A percentile compares a stretch with the other conserved stretches of the same genome.
These are phyloP conservation scores for Dasypus novemcinctus DNA, from an alignment of 2,113 vertebrate genomes.

Conservation along the genomic window DNA sequence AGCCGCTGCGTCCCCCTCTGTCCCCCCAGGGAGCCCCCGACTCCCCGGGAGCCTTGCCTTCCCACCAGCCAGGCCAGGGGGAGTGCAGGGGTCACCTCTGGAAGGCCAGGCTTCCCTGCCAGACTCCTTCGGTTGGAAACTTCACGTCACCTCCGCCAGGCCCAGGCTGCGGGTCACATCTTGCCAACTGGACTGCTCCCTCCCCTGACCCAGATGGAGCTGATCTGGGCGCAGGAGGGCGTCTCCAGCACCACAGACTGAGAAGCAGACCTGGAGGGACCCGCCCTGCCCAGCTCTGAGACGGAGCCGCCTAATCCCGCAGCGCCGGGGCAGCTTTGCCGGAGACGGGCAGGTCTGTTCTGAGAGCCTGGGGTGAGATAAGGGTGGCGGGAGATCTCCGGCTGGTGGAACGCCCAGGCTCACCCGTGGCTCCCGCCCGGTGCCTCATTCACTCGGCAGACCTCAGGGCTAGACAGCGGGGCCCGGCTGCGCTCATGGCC, in stretches of 20 bases:
- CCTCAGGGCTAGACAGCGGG: too few relatives aligned
- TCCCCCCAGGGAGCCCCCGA: not conserved
- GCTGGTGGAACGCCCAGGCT: not conserved
- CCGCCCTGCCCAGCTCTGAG: not conserved
- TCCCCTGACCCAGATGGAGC: not conserved
- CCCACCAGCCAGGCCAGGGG: not conserved
- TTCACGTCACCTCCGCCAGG: not conserved
- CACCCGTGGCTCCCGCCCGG: too few relatives aligned
- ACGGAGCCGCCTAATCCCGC: not conserved
- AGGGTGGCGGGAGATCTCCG: not conserved
- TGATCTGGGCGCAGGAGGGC: not conserved
- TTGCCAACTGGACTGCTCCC: not conserved
- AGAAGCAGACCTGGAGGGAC: not conserved
- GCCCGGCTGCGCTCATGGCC: too few relatives aligned
- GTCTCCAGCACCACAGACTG: not conserved
- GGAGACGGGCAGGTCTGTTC: not conserved
- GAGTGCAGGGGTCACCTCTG: not conserved
- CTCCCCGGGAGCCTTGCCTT: not conserved
- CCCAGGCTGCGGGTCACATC: not conserved
- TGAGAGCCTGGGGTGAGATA: not conserved
- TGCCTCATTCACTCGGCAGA: too few relatives aligned
- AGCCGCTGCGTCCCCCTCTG: not conserved
- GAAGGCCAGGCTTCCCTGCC: not conserved
- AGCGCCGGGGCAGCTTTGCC: not conserved
- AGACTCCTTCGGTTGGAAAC: too few relatives aligned